Evolutionary conservation across 2,888 invertebrate species (phyloP).

Genomic region (Nipponacmea schrenckii): DNA sequence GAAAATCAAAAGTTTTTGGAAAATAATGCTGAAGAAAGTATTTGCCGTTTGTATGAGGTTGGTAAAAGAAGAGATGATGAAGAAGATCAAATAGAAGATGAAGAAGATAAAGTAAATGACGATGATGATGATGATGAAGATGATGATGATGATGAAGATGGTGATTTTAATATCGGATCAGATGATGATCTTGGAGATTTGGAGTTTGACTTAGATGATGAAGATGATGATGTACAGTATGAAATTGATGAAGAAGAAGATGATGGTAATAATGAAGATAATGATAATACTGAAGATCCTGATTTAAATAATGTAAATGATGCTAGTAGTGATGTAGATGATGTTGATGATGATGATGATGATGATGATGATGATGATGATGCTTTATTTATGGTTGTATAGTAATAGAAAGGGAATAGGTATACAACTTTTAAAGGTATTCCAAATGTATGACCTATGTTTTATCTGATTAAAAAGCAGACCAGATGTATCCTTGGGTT

Average conservation of each 20-base stretch:
- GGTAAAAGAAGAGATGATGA: conserved; percentile 88
- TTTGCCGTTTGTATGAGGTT: conserved; percentile 91
- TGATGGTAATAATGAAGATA: conserved; percentile 39
- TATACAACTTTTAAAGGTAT: neutral
- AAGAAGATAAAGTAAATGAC: conserved; percentile 24
- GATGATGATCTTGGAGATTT: conserved; percentile 69
- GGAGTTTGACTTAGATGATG: conserved; percentile 62
- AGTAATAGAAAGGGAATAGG: conserved; percentile 21
- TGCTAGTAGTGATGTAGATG: conserved; percentile 43
- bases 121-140: conserved; percentile 17
- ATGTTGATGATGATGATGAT: conserved; percentile 38
- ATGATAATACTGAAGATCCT: conserved; percentile 28
- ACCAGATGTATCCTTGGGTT: too few relatives aligned
- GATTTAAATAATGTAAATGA: conserved; percentile 33
- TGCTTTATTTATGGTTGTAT: conserved; percentile 35
- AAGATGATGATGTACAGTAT: conserved; percentile 29
- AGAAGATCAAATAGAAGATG: conserved; percentile 79
- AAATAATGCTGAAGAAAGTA: conserved; percentile 86
- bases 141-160: conserved; percentile 37
- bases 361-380: conserved; percentile 40
- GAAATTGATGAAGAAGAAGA: conserved; percentile 27
- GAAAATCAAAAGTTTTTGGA: conserved; percentile 74
- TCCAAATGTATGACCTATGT: too few relatives aligned
- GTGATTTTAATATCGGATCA: conserved; percentile 17
- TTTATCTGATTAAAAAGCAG: too few relatives aligned